Evolutionary conservation across 1,140 invertebrate species (phyloP), one percentile per base, ranked within the genome.

Genomic region (Reticulitermes speratus): DNA sequence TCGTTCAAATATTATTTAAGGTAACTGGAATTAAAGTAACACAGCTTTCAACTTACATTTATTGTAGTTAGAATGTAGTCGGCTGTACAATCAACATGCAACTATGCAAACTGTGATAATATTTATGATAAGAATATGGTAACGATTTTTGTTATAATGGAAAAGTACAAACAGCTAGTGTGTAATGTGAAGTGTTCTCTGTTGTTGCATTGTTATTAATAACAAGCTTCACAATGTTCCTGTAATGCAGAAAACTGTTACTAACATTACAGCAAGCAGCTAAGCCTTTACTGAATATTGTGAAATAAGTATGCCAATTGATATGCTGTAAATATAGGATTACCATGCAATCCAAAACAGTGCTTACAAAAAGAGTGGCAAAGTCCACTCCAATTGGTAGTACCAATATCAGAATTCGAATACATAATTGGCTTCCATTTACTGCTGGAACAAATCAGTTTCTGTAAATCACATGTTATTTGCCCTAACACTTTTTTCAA

Each of bases 71-170:
- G 65, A 25, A 75, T 14, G n/a, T 75, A 75, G 65, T 30, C n/a
- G 25, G 65, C 65, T 75, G 65, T 30, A 75, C 65, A 75, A 75
- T 75, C 65, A 75, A 75, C n/a, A 75, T 75, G 65, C n/a, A 75
- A 75, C 65, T 75, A 75, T 30, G n/a, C n/a, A 14, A 75, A 75
- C 65, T 75, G 65, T 75, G 65, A 75, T 75, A 75, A 75, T 25
- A 75, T 75, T 30, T 75, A 75, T 9, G 8, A 75, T 30, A 30
- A 30, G n/a, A 30, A 75, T 75, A 16, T 23, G 14, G 65, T 30
- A 75, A 75, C 7, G 25, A 75, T 75, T 75, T 75, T 75, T 75
- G 25, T 75, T 75, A 75, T 30, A 75, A 75, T 75, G n/a, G 65
- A 75, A 30, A 75, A 75, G 65, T 75, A 75, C 65, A 75, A 75